Evolutionary conservation across 2,113 vertebrate genomes (phyloP).

Genomic region (Varanus komodoensis): DNA sequence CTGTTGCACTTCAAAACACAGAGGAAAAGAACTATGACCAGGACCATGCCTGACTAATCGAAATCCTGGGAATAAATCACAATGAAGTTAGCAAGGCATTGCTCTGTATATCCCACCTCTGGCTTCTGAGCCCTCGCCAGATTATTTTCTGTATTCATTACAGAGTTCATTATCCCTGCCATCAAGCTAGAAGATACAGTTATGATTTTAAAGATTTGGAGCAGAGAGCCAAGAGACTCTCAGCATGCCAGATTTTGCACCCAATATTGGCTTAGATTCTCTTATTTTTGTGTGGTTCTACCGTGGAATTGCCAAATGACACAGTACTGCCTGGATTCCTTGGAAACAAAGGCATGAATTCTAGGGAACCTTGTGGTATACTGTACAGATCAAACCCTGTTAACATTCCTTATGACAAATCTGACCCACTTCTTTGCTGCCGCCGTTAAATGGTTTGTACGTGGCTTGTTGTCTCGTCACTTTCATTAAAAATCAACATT

Average conservation of each 20-base stretch:
- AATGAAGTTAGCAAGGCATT: background rate
- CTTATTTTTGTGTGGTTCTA: background rate
- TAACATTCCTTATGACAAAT: background rate
- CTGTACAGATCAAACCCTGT: background rate
- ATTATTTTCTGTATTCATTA: background rate
- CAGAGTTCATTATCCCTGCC: background rate
- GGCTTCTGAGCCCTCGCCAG: background rate
- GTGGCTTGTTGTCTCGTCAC: conserved; percentile 23
- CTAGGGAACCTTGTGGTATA: background rate
- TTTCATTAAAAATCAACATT: background rate
- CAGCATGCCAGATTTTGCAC: background rate
- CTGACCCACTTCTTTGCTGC: conserved; percentile 32
- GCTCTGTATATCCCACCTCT: background rate
- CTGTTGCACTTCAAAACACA: no score
- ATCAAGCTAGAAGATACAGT: background rate
- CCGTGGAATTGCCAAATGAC: background rate
- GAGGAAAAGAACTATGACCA: background rate
- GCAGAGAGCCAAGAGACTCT: no score
- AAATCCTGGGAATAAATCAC: background rate
- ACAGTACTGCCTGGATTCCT: no score
- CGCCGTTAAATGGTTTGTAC: conserved; percentile 3
- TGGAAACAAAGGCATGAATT: background rate
- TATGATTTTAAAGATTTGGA: background rate
- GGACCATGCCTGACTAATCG: no score
- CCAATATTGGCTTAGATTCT: background rate